A percentile compares a stretch with the other conserved stretches of the same genome.
Evolutionary conservation across 2,113 vertebrate species (phyloP).

Genomic region (Cryptomyrus ogoouensis): DNA sequence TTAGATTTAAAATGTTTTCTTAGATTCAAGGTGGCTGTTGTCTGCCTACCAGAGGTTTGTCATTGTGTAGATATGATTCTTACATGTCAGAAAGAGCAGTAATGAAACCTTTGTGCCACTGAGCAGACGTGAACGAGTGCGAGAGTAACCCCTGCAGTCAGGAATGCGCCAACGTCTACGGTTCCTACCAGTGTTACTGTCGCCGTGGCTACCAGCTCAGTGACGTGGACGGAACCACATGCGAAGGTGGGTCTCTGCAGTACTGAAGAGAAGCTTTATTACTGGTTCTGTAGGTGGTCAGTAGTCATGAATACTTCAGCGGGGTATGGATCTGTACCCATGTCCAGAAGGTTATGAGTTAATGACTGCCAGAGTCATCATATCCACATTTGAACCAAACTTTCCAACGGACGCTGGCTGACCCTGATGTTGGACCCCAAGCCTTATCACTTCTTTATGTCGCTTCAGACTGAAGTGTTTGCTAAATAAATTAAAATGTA

Average conservation of each 20-base stretch:
- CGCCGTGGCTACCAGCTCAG: slow-evolving; percentile 94
- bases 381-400: not conserved
- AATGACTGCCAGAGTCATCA: not conserved
- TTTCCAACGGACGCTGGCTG: not conserved
- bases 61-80: not conserved
- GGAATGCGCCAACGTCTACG: slow-evolving; percentile 91
- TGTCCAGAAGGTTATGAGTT: not conserved
- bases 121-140: slow-evolving; percentile 79
- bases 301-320: not conserved
- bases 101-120: not conserved
- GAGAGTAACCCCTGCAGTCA: slow-evolving; percentile 83
- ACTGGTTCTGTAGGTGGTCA: not conserved
- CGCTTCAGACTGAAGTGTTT: not conserved
- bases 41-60: not conserved
- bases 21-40: not conserved
- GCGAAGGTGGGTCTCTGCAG: slow-evolving; percentile 72
- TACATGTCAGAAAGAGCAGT: not conserved
- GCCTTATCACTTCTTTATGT: not conserved
- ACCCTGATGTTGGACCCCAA: not conserved
- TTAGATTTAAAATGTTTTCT: not conserved
- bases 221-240: slow-evolving; percentile 84
- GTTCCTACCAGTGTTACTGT: slow-evolving; percentile 97
- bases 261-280: not conserved
- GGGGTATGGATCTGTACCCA: not conserved
- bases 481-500: not conserved